These are phyloP conservation scores for Hirundo rustica DNA, from an alignment of 2,797 vertebrate species.

Conservation along the genomic window DNA sequence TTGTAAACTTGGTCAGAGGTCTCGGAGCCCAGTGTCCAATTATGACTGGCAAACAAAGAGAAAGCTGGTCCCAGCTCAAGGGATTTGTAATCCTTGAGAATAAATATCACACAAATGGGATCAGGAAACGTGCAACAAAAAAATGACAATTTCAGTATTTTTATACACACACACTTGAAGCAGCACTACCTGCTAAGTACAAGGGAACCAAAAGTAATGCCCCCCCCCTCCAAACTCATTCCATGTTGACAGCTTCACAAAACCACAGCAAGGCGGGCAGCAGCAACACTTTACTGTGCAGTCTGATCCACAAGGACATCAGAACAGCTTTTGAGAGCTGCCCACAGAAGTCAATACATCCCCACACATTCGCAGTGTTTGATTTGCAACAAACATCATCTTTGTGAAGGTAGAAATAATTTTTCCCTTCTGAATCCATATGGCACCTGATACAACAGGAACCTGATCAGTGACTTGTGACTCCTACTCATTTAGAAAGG, in stretches of 20 bases:
- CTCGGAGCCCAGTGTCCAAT: background rate
- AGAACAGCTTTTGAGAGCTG: background rate
- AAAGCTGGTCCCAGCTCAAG: background rate
- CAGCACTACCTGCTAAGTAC: background rate
- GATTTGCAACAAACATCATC: background rate
- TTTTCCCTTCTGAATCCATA: background rate
- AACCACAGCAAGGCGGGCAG: background rate
- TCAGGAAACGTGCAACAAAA: background rate
- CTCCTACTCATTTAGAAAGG: background rate
- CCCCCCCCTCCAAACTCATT: background rate
- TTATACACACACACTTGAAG: background rate
- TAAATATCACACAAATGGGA: background rate
- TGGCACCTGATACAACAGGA: accelerated
- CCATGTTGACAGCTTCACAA: background rate
- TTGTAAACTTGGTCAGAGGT: constrained; percentile 5
- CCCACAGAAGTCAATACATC: background rate
- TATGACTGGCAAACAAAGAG: background rate
- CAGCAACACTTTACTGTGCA: background rate
- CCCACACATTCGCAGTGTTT: background rate
- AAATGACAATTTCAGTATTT: background rate
- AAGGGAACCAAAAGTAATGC: background rate
- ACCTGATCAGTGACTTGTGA: background rate
- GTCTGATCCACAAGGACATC: background rate
- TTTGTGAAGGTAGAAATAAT: background rate
- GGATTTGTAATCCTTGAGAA: background rate